These are phyloP conservation scores for Armadillidium nasatum DNA, from an alignment of 1,140 invertebrate species.

Conservation along the genomic window DNA sequence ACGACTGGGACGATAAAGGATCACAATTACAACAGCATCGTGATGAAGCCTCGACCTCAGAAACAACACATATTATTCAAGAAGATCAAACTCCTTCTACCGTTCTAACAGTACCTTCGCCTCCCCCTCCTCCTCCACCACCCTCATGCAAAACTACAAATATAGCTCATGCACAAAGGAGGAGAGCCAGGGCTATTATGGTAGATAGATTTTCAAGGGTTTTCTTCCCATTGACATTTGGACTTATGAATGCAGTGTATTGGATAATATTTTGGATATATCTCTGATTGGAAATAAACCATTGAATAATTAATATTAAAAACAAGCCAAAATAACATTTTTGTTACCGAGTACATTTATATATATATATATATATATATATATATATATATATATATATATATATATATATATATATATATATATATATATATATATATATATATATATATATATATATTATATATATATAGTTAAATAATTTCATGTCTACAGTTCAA, in stretches of 20 bases:
- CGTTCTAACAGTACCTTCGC: not conserved
- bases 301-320: too few species aligned
- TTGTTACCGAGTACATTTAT: too few species aligned
- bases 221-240: constrained; percentile 22
- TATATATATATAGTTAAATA: too few species aligned
- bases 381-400: too few species aligned
- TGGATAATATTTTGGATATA: constrained; percentile 21
- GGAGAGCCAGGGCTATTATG: constrained; percentile 22
- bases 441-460: too few species aligned
- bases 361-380: too few species aligned
- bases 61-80: not conserved
- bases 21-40: not conserved
- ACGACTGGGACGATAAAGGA: not conserved
- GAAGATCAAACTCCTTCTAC: not conserved
- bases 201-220: constrained; percentile 27
- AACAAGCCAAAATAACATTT: too few species aligned
- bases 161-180: not conserved
- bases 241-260: constrained; percentile 22
- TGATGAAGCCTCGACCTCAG: not conserved
- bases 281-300: not conserved
- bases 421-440: too few species aligned
- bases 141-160: not conserved
- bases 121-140: not conserved
- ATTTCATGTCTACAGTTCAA: too few species aligned
- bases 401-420: too few species aligned